Percentiles rank a stretch among this genome's conserved stretches.
Conservation (phyloP, 2,113 vertebrate species). For the Catharus bicknelli region DNA sequence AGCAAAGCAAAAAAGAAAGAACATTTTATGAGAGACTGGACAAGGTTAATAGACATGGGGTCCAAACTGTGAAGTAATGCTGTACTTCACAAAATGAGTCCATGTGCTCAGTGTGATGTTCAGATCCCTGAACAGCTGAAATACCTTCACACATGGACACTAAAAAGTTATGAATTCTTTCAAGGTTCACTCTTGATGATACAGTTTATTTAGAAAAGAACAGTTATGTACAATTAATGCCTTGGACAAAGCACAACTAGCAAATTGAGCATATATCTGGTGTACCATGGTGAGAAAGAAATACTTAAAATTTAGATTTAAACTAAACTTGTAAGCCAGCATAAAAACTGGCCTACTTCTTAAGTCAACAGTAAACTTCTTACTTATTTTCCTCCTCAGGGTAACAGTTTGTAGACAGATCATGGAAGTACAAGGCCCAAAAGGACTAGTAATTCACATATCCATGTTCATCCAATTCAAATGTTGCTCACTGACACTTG, state of each 20-base stretch:
- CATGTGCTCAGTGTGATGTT: not conserved
- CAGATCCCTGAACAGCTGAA: not conserved
- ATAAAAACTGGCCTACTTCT: not conserved
- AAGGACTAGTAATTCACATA: not conserved
- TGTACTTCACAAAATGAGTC: not conserved
- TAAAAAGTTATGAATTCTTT: not conserved
- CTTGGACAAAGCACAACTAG: not conserved
- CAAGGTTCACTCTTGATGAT: not conserved
- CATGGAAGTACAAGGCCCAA: not conserved
- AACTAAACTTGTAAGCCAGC: not conserved
- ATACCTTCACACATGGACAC: not conserved
- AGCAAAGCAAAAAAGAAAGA: not conserved
- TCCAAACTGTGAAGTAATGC: not conserved
- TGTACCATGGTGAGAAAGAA: not conserved
- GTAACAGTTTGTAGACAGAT: not conserved
- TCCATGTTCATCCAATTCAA: not conserved
- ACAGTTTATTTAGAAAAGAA: not conserved
- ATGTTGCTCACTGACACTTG: not conserved
- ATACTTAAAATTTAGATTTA: not conserved
- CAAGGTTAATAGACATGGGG: not conserved
- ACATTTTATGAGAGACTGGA: not conserved
- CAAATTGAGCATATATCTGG: accelerated
- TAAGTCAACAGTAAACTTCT: not conserved
- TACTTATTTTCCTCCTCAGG: not conserved
- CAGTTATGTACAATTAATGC: not conserved